Evolutionary conservation across 2,113 vertebrate species (phyloP).

Genomic region (Lichenostomus cassidix): DNA sequence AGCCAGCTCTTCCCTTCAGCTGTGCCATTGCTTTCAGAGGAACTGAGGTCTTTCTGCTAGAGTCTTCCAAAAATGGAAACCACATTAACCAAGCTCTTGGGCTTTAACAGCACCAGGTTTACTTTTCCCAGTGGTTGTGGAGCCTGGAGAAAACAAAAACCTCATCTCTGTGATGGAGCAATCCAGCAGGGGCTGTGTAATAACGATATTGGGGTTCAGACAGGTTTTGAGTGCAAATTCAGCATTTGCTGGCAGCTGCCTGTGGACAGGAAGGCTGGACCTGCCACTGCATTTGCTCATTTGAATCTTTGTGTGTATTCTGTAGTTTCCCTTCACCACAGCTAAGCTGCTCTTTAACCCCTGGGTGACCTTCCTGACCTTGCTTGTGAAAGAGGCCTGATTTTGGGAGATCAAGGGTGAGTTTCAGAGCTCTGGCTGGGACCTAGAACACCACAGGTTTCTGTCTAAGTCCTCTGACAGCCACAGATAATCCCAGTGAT

Average conservation of each 20-base stretch:
- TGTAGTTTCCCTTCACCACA: background rate
- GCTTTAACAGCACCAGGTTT: background rate
- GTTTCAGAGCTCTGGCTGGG: background rate
- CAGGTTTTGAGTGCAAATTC: background rate
- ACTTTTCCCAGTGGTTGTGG: background rate
- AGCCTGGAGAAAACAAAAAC: background rate
- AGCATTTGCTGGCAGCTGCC: background rate
- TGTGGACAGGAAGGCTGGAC: background rate
- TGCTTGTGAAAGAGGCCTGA: background rate
- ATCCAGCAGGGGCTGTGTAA: background rate
- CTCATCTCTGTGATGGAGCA: background rate
- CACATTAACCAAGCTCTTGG: background rate
- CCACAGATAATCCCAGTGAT: background rate
- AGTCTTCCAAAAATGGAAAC: background rate
- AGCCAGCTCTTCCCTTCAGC: background rate
- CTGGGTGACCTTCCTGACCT: background rate
- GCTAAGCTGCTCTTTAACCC: background rate
- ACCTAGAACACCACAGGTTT: background rate
- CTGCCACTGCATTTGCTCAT: background rate
- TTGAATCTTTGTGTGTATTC: background rate
- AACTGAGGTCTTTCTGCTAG: background rate
- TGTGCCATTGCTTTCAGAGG: background rate
- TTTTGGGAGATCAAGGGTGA: fast-evolving
- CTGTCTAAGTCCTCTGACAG: background rate
- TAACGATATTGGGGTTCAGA: fast-evolving